phyloP scores from a whole-genome alignment of 2,888 invertebrate species.

The Eupsilia transversa region DNA sequence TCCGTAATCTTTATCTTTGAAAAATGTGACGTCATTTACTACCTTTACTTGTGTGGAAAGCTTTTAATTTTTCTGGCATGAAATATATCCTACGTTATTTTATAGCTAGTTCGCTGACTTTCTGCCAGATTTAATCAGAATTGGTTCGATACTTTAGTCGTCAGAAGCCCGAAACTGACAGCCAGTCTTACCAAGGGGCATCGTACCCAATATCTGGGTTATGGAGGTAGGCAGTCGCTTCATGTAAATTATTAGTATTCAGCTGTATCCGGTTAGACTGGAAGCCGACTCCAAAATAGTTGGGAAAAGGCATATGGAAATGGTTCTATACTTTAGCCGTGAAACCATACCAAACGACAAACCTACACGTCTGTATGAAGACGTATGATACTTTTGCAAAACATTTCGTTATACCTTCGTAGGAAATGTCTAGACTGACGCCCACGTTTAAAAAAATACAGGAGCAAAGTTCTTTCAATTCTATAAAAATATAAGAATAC shows the following conservation, averaged over 20 bases:
- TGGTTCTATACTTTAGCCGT: not conserved
- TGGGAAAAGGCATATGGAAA: too few relatives aligned
- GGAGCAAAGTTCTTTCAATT: not conserved
- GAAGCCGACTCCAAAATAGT: too few relatives aligned
- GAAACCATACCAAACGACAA: not conserved
- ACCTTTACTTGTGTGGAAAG: not conserved
- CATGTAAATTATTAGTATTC: too few relatives aligned
- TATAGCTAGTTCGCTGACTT: not conserved
- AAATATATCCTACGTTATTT: not conserved
- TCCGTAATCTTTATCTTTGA: constrained; percentile 6
- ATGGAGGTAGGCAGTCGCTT: too few relatives aligned
- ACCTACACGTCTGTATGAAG: not conserved
- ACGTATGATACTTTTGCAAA: not conserved
- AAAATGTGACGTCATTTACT: not conserved
- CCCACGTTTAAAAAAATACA: constrained; percentile 4
- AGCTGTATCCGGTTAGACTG: too few relatives aligned
- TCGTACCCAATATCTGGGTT: too few relatives aligned
- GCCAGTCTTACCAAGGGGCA: too few relatives aligned
- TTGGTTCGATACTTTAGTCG: not conserved
- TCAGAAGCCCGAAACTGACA: too few relatives aligned
- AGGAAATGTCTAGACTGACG: constrained; percentile 29
- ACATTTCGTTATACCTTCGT: not conserved
- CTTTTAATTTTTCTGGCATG: not conserved
- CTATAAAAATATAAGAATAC: constrained; percentile 24
- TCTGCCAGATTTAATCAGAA: not conserved